phyloP scores from a whole-genome alignment of 2,113 vertebrate species.

The Cyanoramphus novaezelandiae region DNA sequence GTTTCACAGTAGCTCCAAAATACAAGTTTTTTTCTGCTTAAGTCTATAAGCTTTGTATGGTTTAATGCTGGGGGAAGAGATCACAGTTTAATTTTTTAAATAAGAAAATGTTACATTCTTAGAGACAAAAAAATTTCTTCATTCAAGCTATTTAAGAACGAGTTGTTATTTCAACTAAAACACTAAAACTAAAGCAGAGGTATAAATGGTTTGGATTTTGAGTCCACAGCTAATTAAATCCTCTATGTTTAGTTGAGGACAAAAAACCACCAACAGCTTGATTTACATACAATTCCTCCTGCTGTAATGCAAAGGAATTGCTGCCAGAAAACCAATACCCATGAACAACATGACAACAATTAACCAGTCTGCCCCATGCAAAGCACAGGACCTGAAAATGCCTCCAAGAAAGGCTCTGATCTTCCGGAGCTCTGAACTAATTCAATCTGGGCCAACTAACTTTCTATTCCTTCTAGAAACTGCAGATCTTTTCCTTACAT shows the following conservation, averaged over 20 bases:
- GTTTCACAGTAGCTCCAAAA: background rate
- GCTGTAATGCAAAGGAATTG: background rate
- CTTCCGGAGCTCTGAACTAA: background rate
- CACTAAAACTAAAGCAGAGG: background rate
- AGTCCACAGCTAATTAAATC: background rate
- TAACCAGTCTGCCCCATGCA: background rate
- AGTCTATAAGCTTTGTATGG: background rate
- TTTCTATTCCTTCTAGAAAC: background rate
- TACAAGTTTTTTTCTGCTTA: background rate
- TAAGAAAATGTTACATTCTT: background rate
- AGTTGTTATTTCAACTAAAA: background rate
- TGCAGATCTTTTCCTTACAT: background rate
- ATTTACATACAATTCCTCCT: background rate
- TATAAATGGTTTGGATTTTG: background rate
- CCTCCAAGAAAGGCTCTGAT: background rate
- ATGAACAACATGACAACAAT: background rate
- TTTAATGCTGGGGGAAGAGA: background rate
- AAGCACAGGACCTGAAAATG: background rate
- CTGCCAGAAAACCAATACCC: background rate
- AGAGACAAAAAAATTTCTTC: background rate
- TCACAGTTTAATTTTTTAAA: background rate
- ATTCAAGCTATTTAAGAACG: background rate
- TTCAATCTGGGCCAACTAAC: background rate
- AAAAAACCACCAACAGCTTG: background rate
- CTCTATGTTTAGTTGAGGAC: background rate